Base-by-base conservation (phyloP, 2,113 vertebrate species). In the Cyprinus carpio region DNA sequence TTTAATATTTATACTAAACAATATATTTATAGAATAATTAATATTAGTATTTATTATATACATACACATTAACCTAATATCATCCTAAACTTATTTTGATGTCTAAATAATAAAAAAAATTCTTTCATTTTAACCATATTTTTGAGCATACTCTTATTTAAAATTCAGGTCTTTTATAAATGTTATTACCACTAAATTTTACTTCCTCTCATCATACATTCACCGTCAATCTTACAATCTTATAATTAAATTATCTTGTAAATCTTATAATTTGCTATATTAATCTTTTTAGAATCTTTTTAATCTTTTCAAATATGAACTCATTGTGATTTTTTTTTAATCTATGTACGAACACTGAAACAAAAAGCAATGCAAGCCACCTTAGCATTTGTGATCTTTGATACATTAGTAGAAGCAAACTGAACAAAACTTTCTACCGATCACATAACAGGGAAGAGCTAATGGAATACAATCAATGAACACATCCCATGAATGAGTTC, bases 401-500 rank as follows among this genome's bases (percentile, higher is more conserved):
- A 37, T 6, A 46, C 56, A 18, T 16, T 25, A 11, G 20, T 10
- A 82, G 58, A 20, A 29, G 6, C 8, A 34, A n/a, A 51, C 2
- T 1, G 43, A 76, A 58, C 27, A n/a, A 64, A 78, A 37, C 20
- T 23, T 46, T 46, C 6, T 16, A 27, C 40, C 27, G 37, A 43
- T 43, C 40, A 43, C 40, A 2, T 43, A 64, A 16, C 31, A 8
- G 25, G 16, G 9, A 49, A 6, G 11, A 60, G 58, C 31, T 40
- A 37, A 40, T 34, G 27, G 25, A 79, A 20, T 54, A 27, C 37
- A 25, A 82, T 85, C 29, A 64, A 37, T 74, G 75, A 79, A 23
- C 13, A 58, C 4, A 1, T n/a, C 81, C 84, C 86, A 82, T 84
- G 72, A 87, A 81, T 58, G 58, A 75, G 77, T 79, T 69, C 27